A percentile compares a stretch with the other conserved stretches of the same genome.
Evolutionary conservation across 2,888 invertebrate species (phyloP).

Genomic region (Nomada fucata): DNA sequence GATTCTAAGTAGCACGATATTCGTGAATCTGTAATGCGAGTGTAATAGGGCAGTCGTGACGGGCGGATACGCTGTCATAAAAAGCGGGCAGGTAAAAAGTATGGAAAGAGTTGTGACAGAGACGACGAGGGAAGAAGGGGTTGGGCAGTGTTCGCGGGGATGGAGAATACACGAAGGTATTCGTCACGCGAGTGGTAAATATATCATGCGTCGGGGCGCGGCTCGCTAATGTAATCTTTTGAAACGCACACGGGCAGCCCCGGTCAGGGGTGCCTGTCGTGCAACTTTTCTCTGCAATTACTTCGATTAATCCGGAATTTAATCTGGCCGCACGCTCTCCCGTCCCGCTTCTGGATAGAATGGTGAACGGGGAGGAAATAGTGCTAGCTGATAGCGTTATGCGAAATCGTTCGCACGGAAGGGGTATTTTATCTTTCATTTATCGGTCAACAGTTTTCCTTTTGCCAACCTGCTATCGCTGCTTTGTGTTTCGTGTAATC

Average conservation of each 20-base stretch:
- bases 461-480: too few species aligned
- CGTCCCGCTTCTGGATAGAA: slow-evolving; percentile 8
- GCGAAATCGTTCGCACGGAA: slow-evolving; percentile 27
- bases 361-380: not conserved
- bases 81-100: slow-evolving; percentile 8
- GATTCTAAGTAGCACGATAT: slow-evolving; percentile 70
- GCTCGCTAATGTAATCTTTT: slow-evolving; percentile 55
- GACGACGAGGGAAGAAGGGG: not conserved
- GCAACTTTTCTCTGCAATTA: slow-evolving; percentile 51
- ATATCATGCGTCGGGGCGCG: slow-evolving; percentile 58
- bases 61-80: slow-evolving; percentile 32
- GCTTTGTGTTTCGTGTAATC: slow-evolving; percentile 26
- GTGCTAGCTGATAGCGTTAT: slow-evolving; percentile 9
- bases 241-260: slow-evolving; percentile 13
- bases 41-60: slow-evolving; percentile 44
- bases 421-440: not conserved
- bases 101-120: not conserved
- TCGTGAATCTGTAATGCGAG: slow-evolving; percentile 48
- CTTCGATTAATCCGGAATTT: slow-evolving; percentile 61
- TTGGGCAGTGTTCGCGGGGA: not conserved
- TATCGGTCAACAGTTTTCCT: too few species aligned
- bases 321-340: slow-evolving; percentile 42
- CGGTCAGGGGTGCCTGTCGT: slow-evolving; percentile 13
- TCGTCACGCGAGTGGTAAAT: slow-evolving; percentile 69
- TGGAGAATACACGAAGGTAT: slow-evolving; percentile 34